phyloP scores from a whole-genome alignment of 2,888 invertebrate species.

The Chesias legatella region DNA sequence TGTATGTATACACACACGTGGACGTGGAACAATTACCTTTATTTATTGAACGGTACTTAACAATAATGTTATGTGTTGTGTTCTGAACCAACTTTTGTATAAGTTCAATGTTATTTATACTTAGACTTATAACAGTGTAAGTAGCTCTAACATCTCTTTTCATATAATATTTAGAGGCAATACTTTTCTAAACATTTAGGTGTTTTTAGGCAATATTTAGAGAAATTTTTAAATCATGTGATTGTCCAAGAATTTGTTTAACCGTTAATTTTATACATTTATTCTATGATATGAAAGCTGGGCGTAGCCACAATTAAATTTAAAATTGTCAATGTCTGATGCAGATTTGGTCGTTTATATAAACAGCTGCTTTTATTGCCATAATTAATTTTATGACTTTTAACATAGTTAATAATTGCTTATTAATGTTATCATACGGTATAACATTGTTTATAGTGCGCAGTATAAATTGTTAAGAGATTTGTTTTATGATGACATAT shows the following conservation, averaged over 20 bases:
- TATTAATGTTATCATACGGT: slow-evolving; percentile 4
- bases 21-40: slow-evolving; percentile 38
- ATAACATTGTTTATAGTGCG: slow-evolving; percentile 9
- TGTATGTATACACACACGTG: too few relatives aligned
- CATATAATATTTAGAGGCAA: slow-evolving; percentile 74
- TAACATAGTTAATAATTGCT: slow-evolving; percentile 13
- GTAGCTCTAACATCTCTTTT: slow-evolving; percentile 70
- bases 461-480: slow-evolving; percentile 10
- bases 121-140: slow-evolving; percentile 57
- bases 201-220: slow-evolving; percentile 71
- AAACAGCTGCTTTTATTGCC: slow-evolving; percentile 42
- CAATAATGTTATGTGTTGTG: slow-evolving; percentile 47
- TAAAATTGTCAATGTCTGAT: slow-evolving; percentile 62
- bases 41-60: slow-evolving; percentile 69
- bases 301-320: slow-evolving; percentile 58
- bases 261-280: slow-evolving; percentile 49
- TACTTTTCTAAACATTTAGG: slow-evolving; percentile 77
- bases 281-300: slow-evolving; percentile 56
- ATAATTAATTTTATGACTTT: slow-evolving; percentile 37
- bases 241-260: slow-evolving; percentile 51
- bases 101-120: slow-evolving; percentile 55
- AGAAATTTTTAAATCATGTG: slow-evolving; percentile 54
- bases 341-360: slow-evolving; percentile 60
- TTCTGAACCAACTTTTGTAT: slow-evolving; percentile 51
- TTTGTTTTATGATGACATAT: slow-evolving; percentile 4